These are phyloP conservation scores for Saccopteryx leptura DNA, from an alignment of 2,113 vertebrate genomes.

Conservation along the genomic window DNA sequence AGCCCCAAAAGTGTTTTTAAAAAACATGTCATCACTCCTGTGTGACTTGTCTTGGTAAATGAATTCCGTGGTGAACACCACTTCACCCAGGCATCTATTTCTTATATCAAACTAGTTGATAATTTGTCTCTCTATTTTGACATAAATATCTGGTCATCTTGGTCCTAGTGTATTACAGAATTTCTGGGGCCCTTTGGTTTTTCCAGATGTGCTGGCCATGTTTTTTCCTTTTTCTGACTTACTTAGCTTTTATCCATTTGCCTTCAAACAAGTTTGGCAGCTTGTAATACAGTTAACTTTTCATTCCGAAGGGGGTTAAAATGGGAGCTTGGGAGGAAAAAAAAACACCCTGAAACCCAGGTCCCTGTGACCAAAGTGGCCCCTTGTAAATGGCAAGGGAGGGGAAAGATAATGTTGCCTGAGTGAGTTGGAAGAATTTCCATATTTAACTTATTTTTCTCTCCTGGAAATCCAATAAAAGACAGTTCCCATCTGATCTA, in stretches of 20 bases:
- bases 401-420: neutral
- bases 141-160: neutral
- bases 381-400: neutral
- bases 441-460: neutral
- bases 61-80: neutral
- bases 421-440: neutral
- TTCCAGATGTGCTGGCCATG: neutral
- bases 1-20: neutral
- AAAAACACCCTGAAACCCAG: neutral
- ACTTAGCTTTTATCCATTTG: slow-evolving; percentile 13
- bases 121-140: neutral
- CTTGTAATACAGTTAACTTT: slow-evolving; percentile 31
- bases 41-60: neutral
- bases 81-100: neutral
- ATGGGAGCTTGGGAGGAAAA: neutral
- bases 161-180: neutral
- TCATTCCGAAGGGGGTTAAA: neutral
- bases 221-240: neutral
- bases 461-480: neutral
- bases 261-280: neutral
- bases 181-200: neutral
- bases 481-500: neutral
- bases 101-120: neutral
- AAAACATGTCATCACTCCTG: neutral
- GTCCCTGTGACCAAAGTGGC: neutral